Evolutionary conservation across 2,888 invertebrate species (phyloP), one percentile per base, ranked within the genome.

Genomic region (Cepaea hortensis): DNA sequence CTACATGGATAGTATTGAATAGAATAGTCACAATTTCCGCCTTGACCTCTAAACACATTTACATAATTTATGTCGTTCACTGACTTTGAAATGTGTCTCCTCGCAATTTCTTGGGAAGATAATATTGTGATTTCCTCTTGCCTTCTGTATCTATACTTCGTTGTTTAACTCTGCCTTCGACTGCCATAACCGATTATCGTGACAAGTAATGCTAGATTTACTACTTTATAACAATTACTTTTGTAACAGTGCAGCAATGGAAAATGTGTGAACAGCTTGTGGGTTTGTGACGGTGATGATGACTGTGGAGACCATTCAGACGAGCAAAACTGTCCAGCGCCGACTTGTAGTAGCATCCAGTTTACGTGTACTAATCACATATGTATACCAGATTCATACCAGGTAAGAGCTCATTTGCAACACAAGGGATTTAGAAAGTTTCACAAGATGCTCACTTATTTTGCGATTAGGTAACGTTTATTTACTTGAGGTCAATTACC

Each of bases 261-360:
- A 3, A 18, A 76, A 15, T 84, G 84, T 48, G 77, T 84, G n/a
- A 62, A 20, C 7, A 75, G 35, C 46, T 20, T 11, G 35, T 84
- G 68, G 65, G 20, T 84, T 9, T 84, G 84, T 68, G 84, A 84
- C 48, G 84, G 84, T 9, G 48, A 75, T 9, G 35, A 84, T 50
- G 84, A 84, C 68, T 84, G 84, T 76, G 84, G 76, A 20, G 84
- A 84, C 65, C 18, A 75, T 46, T 76, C 84, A 76, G 84, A 84
- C 61, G 84, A 84, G 50, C 72, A 62, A 65, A 77, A 46, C 76
- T 84, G 84, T 50, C 72, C 20, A 15, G 65, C 2, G 20, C 20
- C 3, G 35, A 76, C 84, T 2, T 84, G 84, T n/a, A 76, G 73
- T 75, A 20, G 13, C 11, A 46, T 35, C n/a, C 84, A 84, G 84